phyloP scores from a whole-genome alignment of 1,140 invertebrate genomes.

The Brachionus koreanus region DNA sequence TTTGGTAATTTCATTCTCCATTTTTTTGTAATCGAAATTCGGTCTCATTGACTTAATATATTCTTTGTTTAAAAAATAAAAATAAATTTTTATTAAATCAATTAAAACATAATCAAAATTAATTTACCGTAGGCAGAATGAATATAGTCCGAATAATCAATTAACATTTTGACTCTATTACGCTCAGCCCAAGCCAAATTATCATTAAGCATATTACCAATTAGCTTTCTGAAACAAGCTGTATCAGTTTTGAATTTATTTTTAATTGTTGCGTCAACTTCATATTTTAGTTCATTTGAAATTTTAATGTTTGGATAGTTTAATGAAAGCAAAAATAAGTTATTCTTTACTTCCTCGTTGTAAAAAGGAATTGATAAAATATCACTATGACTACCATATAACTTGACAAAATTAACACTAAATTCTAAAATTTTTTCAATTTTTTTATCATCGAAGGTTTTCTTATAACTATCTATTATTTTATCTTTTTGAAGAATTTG shows the following conservation, averaged over 20 bases:
- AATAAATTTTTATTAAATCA: too few species aligned
- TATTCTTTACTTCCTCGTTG: background rate
- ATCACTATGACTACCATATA: background rate
- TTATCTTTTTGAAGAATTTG: background rate
- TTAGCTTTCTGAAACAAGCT: too few species aligned
- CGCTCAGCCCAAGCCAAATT: background rate
- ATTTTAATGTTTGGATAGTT: too few species aligned
- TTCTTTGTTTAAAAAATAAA: too few species aligned
- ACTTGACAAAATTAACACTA: background rate
- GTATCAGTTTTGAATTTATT: background rate
- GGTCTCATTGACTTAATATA: too few species aligned
- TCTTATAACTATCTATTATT: background rate
- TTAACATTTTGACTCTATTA: too few species aligned
- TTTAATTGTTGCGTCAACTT: background rate
- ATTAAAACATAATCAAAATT: too few species aligned
- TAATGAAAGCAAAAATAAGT: background rate
- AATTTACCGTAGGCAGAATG: too few species aligned
- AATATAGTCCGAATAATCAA: too few species aligned
- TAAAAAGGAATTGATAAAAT: background rate
- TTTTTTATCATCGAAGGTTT: background rate
- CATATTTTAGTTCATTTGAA: background rate
- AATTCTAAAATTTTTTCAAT: background rate
- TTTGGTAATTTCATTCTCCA: too few species aligned
- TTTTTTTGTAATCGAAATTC: too few species aligned
- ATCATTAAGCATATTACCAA: background rate